A percentile compares a stretch with the other conserved stretches of the same genome.
phyloP scores from a whole-genome alignment of 2,113 vertebrate species.

The Edolisoma coerulescens region DNA sequence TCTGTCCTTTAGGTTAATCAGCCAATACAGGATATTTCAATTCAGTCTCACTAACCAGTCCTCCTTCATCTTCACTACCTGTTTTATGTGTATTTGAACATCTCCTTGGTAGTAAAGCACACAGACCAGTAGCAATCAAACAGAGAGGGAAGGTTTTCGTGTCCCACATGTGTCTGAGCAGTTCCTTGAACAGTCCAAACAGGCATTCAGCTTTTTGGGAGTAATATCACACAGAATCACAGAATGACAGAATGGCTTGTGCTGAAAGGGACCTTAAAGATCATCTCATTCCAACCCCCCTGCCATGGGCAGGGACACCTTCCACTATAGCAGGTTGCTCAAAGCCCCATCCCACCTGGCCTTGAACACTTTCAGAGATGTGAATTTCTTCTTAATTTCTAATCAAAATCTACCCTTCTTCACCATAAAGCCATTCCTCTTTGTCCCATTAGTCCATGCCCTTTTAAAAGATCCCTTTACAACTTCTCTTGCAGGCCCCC shows the following conservation, averaged over 20 bases:
- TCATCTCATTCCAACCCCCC: background rate
- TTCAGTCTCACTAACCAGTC: background rate
- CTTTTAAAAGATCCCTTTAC: background rate
- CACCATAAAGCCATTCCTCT: background rate
- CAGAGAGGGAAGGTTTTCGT: background rate
- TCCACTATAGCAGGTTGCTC: background rate
- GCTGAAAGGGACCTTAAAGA: background rate
- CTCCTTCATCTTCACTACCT: background rate
- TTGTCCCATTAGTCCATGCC: background rate
- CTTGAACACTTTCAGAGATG: background rate
- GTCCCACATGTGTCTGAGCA: background rate
- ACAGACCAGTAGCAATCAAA: background rate
- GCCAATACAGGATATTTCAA: background rate
- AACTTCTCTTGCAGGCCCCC: background rate
- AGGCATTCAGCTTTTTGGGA: background rate
- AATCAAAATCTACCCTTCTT: background rate
- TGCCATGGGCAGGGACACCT: background rate
- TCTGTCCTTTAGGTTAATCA: background rate
- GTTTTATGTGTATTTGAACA: background rate
- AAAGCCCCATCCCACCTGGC: background rate
- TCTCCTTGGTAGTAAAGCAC: background rate
- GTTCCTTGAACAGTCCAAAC: background rate
- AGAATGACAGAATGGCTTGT: background rate
- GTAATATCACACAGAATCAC: background rate
- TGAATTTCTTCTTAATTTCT: background rate